Percentiles rank a stretch among this genome's conserved stretches.
Evolutionary conservation across 2,888 invertebrate species (phyloP).

Genomic region (Hoplodrina ambigua): DNA sequence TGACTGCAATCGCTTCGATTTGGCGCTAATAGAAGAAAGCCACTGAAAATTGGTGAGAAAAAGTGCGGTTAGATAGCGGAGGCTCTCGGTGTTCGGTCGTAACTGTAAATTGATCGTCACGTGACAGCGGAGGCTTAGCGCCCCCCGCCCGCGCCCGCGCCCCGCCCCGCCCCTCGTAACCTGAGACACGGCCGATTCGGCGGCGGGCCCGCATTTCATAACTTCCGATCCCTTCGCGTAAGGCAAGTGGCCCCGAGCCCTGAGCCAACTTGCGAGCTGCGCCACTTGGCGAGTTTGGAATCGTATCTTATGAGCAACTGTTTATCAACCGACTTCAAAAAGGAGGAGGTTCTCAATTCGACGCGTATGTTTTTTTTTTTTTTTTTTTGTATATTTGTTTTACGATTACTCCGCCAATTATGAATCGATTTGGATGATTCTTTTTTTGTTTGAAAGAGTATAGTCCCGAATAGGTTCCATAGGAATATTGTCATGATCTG

Average conservation of each 20-base stretch:
- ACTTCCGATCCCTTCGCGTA: constrained; percentile 71
- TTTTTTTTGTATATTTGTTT: too few relatives aligned
- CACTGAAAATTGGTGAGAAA: constrained; percentile 49
- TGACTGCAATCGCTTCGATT: constrained; percentile 26
- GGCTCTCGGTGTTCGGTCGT: constrained; percentile 70
- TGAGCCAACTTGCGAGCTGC: neutral
- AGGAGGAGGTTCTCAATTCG: too few relatives aligned
- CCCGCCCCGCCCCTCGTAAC: constrained; percentile 62
- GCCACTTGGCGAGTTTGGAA: constrained; percentile 34
- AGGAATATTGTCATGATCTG: too few relatives aligned
- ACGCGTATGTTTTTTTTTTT: too few relatives aligned
- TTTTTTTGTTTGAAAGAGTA: too few relatives aligned
- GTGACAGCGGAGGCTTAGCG: constrained; percentile 71
- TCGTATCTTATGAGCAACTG: constrained; percentile 31
- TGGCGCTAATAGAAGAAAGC: constrained; percentile 34
- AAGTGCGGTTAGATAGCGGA: constrained; percentile 57
- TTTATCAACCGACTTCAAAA: too few relatives aligned
- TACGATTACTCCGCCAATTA: too few relatives aligned
- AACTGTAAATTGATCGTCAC: constrained; percentile 79
- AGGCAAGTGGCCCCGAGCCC: constrained; percentile 12
- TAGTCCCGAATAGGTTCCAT: too few relatives aligned
- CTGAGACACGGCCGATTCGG: constrained; percentile 69
- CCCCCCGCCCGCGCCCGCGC: constrained; percentile 38
- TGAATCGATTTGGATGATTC: too few relatives aligned
- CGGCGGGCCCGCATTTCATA: constrained; percentile 71